Conservation (phyloP, 2,888 invertebrate species). For the Rotaria magnacalcarata region DNA sequence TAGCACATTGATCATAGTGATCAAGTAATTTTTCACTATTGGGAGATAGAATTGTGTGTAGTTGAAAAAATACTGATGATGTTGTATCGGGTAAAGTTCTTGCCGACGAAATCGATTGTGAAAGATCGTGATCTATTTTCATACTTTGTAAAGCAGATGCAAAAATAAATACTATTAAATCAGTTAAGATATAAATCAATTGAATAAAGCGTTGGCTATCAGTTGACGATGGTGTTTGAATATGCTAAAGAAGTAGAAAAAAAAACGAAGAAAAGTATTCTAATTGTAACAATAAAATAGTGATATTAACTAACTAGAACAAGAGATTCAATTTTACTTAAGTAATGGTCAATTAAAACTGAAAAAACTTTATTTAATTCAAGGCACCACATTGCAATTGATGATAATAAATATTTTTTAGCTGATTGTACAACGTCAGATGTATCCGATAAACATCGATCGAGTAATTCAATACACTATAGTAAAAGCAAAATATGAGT, state of each 20-base stretch:
- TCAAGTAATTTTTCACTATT: neutral
- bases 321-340: slow-evolving; percentile 52
- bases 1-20: slow-evolving; percentile 10
- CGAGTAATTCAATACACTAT: slow-evolving; percentile 45
- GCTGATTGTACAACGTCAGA: slow-evolving; percentile 63
- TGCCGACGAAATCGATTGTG: neutral
- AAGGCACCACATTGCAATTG: slow-evolving; percentile 67
- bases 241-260: slow-evolving; percentile 24
- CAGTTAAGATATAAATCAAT: slow-evolving; percentile 33
- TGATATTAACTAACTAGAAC: neutral
- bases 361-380: slow-evolving; percentile 62
- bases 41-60: neutral
- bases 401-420: slow-evolving; percentile 65
- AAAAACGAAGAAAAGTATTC: neutral
- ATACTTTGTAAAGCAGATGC: neutral
- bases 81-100: neutral
- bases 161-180: slow-evolving; percentile 20
- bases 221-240: slow-evolving; percentile 43
- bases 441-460: slow-evolving; percentile 40
- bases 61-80: slow-evolving; percentile 26
- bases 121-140: neutral
- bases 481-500: neutral
- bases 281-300: neutral
- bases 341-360: slow-evolving; percentile 54
- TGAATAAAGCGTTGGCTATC: slow-evolving; percentile 40